These are phyloP conservation scores for Piscicola geometra DNA, from an alignment of 2,888 invertebrate species.

Conservation along the genomic window DNA sequence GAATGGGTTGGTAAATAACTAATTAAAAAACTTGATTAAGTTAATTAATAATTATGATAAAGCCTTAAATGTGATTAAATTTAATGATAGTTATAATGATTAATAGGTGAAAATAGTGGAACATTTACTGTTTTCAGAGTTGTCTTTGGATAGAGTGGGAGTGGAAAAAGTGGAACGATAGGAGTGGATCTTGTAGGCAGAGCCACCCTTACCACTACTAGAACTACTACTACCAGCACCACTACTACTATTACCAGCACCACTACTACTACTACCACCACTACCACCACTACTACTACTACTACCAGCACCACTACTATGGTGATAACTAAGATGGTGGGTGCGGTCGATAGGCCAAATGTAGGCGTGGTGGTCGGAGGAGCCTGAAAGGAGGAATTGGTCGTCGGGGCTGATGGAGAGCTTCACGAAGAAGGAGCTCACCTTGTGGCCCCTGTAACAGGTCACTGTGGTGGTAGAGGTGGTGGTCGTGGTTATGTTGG, in stretches of 20 bases:
- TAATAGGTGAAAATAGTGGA: no score
- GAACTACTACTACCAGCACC: neutral
- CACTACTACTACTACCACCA: neutral
- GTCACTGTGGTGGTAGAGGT: constrained; percentile 48
- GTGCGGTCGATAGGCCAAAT: constrained; percentile 66
- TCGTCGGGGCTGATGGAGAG: constrained; percentile 75
- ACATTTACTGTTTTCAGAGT: no score
- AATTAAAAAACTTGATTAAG: no score
- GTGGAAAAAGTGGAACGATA: no score
- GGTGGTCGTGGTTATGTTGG: constrained; percentile 12
- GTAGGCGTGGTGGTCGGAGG: constrained; percentile 78
- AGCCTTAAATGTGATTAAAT: no score
- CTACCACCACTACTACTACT: neutral
- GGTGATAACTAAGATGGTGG: neutral
- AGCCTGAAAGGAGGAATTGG: constrained; percentile 77
- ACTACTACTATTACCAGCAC: neutral
- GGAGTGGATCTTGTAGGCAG: no score
- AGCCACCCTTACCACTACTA: neutral
- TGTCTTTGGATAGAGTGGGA: no score
- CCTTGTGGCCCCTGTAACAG: constrained; percentile 67
- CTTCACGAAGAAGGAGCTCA: constrained; percentile 78
- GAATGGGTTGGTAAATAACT: no score
- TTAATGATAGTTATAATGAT: no score
- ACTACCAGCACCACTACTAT: neutral
- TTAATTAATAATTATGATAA: no score